A percentile compares a stretch with the other conserved stretches of the same genome.
Conservation (phyloP, 2,113 vertebrate species). For the Neofelis nebulosa region DNA sequence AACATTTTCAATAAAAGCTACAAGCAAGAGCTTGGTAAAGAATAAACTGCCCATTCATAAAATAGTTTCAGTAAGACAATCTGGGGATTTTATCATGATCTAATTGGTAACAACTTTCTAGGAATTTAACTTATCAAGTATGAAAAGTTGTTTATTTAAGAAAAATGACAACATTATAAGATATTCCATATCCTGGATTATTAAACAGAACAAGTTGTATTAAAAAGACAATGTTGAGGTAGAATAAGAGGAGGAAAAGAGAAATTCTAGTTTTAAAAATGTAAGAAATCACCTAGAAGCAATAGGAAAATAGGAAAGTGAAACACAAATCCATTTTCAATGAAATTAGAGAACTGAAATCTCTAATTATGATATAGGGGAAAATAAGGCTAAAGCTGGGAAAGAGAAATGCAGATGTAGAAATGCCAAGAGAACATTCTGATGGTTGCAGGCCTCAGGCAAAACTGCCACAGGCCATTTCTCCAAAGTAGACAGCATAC, state of each 20-base stretch:
- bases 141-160: not conserved
- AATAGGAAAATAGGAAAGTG: not conserved
- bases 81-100: not conserved
- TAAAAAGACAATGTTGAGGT: not conserved
- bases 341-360: not conserved
- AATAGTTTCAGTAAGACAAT: not conserved
- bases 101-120: not conserved
- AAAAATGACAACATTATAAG: not conserved
- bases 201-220: not conserved
- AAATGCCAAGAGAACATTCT: not conserved
- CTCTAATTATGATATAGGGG: not conserved
- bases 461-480: not conserved
- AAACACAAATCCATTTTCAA: constrained; percentile 11
- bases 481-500: not conserved
- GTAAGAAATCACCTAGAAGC: not conserved
- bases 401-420: not conserved
- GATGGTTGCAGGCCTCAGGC: not conserved
- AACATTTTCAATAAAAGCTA: not conserved
- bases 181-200: not conserved
- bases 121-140: not conserved
- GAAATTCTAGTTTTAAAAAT: constrained; percentile 10
- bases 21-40: not conserved
- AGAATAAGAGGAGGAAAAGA: not conserved
- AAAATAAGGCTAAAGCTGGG: not conserved
- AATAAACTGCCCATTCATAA: not conserved